These are phyloP conservation scores for Hemibagrus guttatus DNA, from an alignment of 2,797 vertebrate genomes.

Conservation along the genomic window DNA sequence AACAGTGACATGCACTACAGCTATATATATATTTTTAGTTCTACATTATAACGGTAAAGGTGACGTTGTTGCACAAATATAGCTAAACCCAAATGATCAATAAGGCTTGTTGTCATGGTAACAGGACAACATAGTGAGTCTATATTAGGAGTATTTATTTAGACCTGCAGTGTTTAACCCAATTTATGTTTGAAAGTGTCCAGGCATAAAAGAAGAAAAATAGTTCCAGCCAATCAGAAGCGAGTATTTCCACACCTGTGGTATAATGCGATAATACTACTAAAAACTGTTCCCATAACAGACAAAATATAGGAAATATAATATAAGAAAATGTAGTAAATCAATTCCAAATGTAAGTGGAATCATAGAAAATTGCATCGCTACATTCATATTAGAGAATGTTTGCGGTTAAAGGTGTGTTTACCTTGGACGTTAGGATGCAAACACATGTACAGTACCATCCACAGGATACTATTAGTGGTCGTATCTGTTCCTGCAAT, in stretches of 20 bases:
- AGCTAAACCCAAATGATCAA: not conserved
- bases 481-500: conserved; percentile 96
- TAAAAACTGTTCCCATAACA: not conserved
- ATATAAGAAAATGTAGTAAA: not conserved
- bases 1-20: not conserved
- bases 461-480: conserved; percentile 91
- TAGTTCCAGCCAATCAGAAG: not conserved
- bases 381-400: not conserved
- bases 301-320: not conserved
- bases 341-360: not conserved
- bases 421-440: conserved; percentile 88
- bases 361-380: not conserved
- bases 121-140: not conserved
- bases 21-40: not conserved
- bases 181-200: not conserved
- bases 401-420: not conserved
- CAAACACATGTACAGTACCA: conserved; percentile 87
- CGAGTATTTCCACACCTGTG: not conserved
- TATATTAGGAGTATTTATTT: not conserved
- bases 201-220: not conserved
- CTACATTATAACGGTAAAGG: not conserved
- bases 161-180: not conserved
- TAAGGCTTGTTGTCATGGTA: not conserved
- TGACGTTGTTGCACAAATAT: not conserved
- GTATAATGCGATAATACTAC: not conserved